These are phyloP conservation scores for Pachypanchax playfairii DNA, from an alignment of 2,113 vertebrate species.

Conservation along the genomic window DNA sequence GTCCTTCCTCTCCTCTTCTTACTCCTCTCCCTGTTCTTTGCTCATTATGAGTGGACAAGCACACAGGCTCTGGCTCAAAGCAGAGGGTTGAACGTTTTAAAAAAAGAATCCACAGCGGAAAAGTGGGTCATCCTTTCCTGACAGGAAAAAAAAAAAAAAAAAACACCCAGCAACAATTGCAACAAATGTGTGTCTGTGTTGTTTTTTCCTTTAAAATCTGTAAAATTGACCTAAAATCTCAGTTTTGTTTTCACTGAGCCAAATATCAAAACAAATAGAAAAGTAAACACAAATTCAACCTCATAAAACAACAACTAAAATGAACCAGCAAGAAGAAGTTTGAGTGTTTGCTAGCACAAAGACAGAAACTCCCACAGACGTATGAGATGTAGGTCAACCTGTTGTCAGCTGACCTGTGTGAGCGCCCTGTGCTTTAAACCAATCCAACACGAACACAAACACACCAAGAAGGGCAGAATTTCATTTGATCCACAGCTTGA, in stretches of 20 bases:
- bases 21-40: neutral
- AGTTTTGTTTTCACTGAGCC: no score
- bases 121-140: slow-evolving; percentile 63
- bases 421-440: slow-evolving; percentile 14
- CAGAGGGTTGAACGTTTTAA: slow-evolving; percentile 32
- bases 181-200: neutral
- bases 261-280: neutral
- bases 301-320: neutral
- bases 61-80: slow-evolving; percentile 55
- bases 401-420: slow-evolving; percentile 68
- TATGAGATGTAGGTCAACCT: slow-evolving; percentile 71
- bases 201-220: no score
- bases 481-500: neutral
- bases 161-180: slow-evolving; percentile 4
- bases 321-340: neutral
- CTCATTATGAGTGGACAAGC: slow-evolving; percentile 49
- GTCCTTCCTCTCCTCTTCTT: slow-evolving; percentile 24
- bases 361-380: slow-evolving; percentile 21
- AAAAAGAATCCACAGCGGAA: slow-evolving; percentile 48
- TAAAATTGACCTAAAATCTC: no score
- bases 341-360: neutral
- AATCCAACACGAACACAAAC: slow-evolving; percentile 13
- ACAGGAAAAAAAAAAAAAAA: slow-evolving; percentile 20
- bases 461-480: neutral
- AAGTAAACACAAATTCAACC: neutral